phyloP scores from a whole-genome alignment of 1,140 invertebrate species.

The Anastatus disparis region DNA sequence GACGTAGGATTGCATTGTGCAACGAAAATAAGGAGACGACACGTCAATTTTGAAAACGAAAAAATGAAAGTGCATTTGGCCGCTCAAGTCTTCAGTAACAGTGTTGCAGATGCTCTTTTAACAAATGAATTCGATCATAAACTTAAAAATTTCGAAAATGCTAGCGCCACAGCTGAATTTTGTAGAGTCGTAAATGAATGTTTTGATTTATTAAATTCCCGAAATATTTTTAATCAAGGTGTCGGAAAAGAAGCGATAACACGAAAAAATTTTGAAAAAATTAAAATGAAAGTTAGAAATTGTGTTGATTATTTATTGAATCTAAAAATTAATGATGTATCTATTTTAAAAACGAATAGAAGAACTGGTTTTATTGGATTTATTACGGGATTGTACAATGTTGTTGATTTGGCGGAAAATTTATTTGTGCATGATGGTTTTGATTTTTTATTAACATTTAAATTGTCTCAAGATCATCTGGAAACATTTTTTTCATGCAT shows the following conservation, averaged over 20 bases:
- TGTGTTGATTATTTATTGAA: neutral
- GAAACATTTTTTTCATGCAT: constrained; percentile 19
- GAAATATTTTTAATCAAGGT: neutral
- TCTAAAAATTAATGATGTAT: neutral
- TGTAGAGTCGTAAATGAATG: neutral
- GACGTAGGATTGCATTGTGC: too few relatives aligned
- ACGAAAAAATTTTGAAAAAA: neutral
- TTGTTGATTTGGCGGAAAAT: neutral
- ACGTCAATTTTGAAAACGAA: too few relatives aligned
- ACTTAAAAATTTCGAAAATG: neutral
- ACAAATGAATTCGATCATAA: neutral
- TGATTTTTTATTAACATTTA: constrained; percentile 8
- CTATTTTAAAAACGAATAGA: neutral
- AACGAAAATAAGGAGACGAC: too few relatives aligned
- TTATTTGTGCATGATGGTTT: neutral
- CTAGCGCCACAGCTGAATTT: neutral
- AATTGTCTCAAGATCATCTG: constrained; percentile 8
- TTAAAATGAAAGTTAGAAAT: neutral
- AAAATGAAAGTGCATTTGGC: constrained; percentile 48
- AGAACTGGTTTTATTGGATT: constrained; percentile 11
- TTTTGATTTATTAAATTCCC: constrained; percentile 11
- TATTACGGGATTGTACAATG: neutral
- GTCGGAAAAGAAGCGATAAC: neutral
- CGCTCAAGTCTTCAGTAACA: constrained; percentile 41
- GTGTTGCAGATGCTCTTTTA: constrained; percentile 23